Evolutionary conservation across 2,888 invertebrate genomes (phyloP).

Genomic region (Apamea crenata): DNA sequence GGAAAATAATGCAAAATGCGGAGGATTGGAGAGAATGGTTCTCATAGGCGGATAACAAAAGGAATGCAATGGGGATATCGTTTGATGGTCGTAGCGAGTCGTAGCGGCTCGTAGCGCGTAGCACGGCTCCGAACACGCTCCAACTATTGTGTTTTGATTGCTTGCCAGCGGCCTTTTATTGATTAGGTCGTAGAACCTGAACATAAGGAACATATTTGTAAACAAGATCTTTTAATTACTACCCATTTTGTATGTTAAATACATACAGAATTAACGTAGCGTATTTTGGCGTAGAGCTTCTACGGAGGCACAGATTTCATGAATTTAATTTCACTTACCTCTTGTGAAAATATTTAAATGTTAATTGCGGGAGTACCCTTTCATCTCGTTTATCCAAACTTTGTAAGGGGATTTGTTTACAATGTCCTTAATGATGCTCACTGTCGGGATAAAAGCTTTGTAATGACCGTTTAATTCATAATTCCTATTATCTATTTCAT

Average conservation of each 20-base stretch:
- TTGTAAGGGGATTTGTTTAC: constrained; percentile 80
- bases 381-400: constrained; percentile 79
- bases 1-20: constrained; percentile 86
- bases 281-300: constrained; percentile 48
- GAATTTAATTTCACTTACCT: constrained; percentile 72
- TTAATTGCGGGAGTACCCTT: constrained; percentile 77
- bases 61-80: constrained; percentile 85
- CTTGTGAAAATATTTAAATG: constrained; percentile 75
- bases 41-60: constrained; percentile 87
- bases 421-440: constrained; percentile 79
- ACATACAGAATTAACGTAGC: constrained; percentile 61
- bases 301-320: constrained; percentile 65
- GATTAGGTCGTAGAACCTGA: constrained; percentile 67
- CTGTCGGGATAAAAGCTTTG: constrained; percentile 76
- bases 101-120: constrained; percentile 76
- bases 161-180: constrained; percentile 77
- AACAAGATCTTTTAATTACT: constrained; percentile 46
- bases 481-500: constrained; percentile 67
- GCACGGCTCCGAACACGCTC: constrained; percentile 72
- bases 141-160: constrained; percentile 82
- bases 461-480: constrained; percentile 76
- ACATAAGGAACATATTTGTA: constrained; percentile 42
- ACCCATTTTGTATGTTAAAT: constrained; percentile 46
- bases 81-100: constrained; percentile 79
- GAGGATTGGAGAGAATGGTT: constrained; percentile 84